Evolutionary conservation across 2,113 vertebrate genomes (phyloP), one percentile per base, ranked within the genome.

Genomic region (Cephalopterus ornatus): DNA sequence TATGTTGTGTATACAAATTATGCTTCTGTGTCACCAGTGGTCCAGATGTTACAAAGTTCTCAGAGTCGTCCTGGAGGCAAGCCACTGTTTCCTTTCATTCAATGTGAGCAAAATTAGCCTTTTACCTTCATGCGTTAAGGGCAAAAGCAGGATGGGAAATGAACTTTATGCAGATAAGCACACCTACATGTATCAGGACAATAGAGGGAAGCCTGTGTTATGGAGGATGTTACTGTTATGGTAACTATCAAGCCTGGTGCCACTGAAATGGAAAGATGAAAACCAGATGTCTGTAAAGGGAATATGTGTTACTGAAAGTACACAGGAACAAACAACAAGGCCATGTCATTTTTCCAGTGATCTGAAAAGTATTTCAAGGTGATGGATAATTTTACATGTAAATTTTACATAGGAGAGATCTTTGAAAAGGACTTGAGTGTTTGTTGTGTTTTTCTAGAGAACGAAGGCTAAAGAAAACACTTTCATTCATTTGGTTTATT

Each of bases 171-270:
- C 26, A 37, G 91, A 89, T 96, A 93, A 93, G 91, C 9, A 14
- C 93, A 91, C 86, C 93, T 93, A 81, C 80, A 87, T 4, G 0
- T 53, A 63, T 24, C 0, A 0, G 83, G 93, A 97, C 96, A 97
- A 96, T 97, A 89, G 95, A 67, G 96, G 95, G 95, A 97, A 95
- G 85, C 93, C 76, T 24, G 73, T 67, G 11, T 88, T 61, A 19
- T 12, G 12, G 42, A 92, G 90, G 92, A 91, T 94, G 84, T 96
- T 82, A 91, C 85, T 93, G 95, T 96, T 96, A 86, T 17, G 72
- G 88, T 87, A 52, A 65, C 93, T 92, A n/a, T 94, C 83, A 56
- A 84, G 83, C 53, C 41, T 85, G 68, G 47, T 95, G 85, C 70
- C 85, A 42, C 85, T 93, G 35, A 84, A 92, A 81, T 93, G 88